These are phyloP conservation scores for Trichonephila clavipes DNA, from an alignment of 1,140 invertebrate species.

Conservation along the genomic window DNA sequence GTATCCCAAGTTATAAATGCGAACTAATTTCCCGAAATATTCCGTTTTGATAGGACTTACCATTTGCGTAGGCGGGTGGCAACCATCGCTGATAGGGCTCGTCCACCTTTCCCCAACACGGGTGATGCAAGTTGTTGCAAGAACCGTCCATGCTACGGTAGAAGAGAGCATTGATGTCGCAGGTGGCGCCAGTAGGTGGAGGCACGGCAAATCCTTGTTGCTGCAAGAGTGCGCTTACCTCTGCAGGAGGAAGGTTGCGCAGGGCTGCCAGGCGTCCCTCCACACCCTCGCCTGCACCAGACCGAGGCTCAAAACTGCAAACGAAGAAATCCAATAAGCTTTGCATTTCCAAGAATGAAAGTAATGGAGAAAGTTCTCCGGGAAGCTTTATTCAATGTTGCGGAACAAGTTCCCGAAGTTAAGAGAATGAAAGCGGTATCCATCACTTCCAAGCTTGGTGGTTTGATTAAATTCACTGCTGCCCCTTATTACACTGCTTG, in stretches of 20 bases:
- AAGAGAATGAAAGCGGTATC: not conserved
- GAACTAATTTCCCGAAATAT: no score
- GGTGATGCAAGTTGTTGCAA: constrained; percentile 87
- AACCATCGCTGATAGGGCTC: constrained; percentile 83
- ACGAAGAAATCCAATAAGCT: not conserved
- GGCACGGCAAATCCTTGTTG: not conserved
- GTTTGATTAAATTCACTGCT: not conserved
- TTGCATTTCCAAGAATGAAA: fast-evolving
- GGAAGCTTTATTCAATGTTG: not conserved
- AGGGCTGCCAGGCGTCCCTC: not conserved
- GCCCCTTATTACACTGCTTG: not conserved
- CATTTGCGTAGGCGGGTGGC: constrained; percentile 86
- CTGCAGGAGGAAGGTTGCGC: not conserved
- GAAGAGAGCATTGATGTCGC: not conserved
- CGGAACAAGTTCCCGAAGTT: not conserved
- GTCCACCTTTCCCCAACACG: constrained; percentile 82
- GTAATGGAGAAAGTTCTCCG: not conserved
- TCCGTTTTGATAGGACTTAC: constrained; percentile 78
- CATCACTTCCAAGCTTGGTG: not conserved
- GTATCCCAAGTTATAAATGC: no score
- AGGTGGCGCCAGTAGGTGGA: not conserved
- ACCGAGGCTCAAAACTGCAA: constrained; percentile 52
- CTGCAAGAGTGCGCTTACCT: not conserved
- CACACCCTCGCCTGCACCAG: not conserved
- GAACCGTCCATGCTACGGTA: constrained; percentile 87